Conservation (phyloP, 2,113 vertebrate genomes). For the Syrrhaptes paradoxus region DNA sequence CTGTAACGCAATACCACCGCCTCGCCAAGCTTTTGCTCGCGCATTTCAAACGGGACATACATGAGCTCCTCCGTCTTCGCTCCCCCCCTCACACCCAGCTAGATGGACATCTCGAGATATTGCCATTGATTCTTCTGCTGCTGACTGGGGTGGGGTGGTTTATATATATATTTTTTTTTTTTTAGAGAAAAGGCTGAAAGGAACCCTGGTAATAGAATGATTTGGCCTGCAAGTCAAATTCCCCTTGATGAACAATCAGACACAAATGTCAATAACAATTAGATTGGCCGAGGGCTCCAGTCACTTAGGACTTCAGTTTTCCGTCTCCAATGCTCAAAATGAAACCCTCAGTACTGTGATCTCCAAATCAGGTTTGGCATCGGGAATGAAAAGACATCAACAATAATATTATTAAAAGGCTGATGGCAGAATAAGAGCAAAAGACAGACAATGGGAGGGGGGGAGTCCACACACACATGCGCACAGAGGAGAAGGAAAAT, state of each 20-base stretch:
- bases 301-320: slow-evolving; percentile 81
- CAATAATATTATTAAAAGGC: slow-evolving; percentile 74
- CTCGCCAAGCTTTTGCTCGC: not conserved
- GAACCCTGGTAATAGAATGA: slow-evolving; percentile 73
- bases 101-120: slow-evolving; percentile 56
- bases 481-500: not conserved
- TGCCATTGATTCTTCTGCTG: slow-evolving; percentile 70
- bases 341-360: slow-evolving; percentile 69
- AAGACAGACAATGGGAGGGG: not conserved
- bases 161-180: not conserved
- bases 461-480: not conserved
- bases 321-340: slow-evolving; percentile 69
- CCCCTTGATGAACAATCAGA: slow-evolving; percentile 81
- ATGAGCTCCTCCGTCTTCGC: not conserved
- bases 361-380: slow-evolving; percentile 83
- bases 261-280: slow-evolving; percentile 86
- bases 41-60: not conserved
- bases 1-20: slow-evolving; percentile 29
- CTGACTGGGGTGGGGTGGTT: not conserved
- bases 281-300: slow-evolving; percentile 80
- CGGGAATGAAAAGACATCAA: slow-evolving; percentile 81
- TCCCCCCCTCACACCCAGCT: not conserved
- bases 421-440: slow-evolving; percentile 67
- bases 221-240: slow-evolving; percentile 71
- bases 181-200: slow-evolving; percentile 60